Conservation (phyloP, 1,140 invertebrate genomes). For the Megalopta genalis region DNA sequence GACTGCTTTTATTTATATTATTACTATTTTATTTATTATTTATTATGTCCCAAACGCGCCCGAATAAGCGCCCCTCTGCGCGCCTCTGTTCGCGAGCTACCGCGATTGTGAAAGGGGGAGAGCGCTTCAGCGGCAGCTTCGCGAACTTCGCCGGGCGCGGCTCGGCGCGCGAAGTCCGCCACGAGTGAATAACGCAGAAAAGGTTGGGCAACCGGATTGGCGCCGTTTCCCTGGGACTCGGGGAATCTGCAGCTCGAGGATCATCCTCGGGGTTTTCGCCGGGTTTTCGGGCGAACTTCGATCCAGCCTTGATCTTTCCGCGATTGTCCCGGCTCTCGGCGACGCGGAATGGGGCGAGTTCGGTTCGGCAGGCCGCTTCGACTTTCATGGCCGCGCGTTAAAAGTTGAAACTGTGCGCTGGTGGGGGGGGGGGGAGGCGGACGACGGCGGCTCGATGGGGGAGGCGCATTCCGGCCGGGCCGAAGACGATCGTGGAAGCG, state of each 20-base stretch:
- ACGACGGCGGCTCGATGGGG: not conserved
- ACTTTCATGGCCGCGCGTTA: slow-evolving; percentile 4
- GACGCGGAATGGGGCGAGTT: not conserved
- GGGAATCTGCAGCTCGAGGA: not conserved
- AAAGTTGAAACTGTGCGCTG: not conserved
- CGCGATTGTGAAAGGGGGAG: too few relatives aligned
- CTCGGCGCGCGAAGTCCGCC: slow-evolving; percentile 8
- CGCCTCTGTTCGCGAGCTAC: too few relatives aligned
- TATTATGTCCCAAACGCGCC: too few relatives aligned
- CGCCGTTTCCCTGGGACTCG: not conserved
- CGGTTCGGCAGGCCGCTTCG: not conserved
- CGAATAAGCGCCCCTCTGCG: too few relatives aligned
- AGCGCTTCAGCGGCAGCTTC: not conserved
- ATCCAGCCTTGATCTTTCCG: not conserved
- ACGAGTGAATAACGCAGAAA: slow-evolving; percentile 40
- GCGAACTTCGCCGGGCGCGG: not conserved
- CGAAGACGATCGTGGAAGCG: slow-evolving; percentile 29
- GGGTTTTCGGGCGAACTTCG: not conserved
- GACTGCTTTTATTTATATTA: too few relatives aligned
- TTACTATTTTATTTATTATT: too few relatives aligned
- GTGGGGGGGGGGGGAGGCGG: not conserved
- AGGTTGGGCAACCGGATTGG: slow-evolving; percentile 28
- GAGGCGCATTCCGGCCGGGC: not conserved
- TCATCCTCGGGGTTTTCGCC: not conserved
- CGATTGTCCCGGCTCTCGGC: not conserved